phyloP scores from a whole-genome alignment of 2,888 invertebrate species.

The Tenthredo mesomela region DNA sequence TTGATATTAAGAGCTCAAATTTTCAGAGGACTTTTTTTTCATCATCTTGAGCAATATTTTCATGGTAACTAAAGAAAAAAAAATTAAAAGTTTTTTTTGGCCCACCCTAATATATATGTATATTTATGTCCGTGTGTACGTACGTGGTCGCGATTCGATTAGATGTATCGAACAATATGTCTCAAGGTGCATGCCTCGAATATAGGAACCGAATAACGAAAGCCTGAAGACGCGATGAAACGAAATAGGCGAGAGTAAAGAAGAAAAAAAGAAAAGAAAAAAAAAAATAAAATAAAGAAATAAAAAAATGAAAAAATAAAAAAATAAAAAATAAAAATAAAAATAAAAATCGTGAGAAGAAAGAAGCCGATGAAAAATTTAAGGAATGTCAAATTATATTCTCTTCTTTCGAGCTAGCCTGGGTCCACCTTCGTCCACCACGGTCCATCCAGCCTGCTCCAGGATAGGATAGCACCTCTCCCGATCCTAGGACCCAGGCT shows the following conservation, averaged over 20 bases:
- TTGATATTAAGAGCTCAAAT: too few relatives aligned
- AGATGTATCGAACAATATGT: neutral
- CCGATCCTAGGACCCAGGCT: slow-evolving; percentile 57
- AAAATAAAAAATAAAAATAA: too few relatives aligned
- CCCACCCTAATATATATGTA: too few relatives aligned
- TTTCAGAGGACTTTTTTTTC: too few relatives aligned
- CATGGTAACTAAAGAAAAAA: too few relatives aligned
- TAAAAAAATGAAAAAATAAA: too few relatives aligned
- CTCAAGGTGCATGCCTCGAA: neutral
- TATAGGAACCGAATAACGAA: neutral
- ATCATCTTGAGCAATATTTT: too few relatives aligned
- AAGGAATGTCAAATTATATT: slow-evolving; percentile 72
- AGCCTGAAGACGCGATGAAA: neutral
- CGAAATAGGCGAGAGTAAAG: neutral
- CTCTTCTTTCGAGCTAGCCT: slow-evolving; percentile 62
- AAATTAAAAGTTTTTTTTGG: too few relatives aligned
- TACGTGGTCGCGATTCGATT: neutral
- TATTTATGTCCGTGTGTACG: neutral
- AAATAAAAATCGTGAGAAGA: neutral
- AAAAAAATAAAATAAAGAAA: too few relatives aligned
- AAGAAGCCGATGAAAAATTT: slow-evolving; percentile 63
- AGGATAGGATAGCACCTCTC: slow-evolving; percentile 59
- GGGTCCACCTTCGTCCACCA: slow-evolving; percentile 57
- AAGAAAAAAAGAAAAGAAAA: too few relatives aligned
- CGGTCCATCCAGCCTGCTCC: slow-evolving; percentile 56